A percentile compares a stretch with the other conserved stretches of the same genome.
These are phyloP conservation scores for Ophthalmolycus amberensis DNA, from an alignment of 2,113 vertebrate species.

Conservation along the genomic window DNA sequence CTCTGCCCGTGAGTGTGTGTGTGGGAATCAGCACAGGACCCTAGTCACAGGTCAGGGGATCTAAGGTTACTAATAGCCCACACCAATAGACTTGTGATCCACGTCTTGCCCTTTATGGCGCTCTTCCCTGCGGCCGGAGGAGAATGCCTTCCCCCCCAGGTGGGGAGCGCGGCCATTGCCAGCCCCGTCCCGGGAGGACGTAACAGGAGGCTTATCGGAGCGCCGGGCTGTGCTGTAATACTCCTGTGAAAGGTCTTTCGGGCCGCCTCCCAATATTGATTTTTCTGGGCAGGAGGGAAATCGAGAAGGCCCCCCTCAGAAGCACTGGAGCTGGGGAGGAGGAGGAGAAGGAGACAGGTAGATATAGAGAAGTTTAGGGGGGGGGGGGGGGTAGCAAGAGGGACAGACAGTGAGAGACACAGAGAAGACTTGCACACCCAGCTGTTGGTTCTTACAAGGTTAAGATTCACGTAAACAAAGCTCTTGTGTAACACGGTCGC, in stretches of 20 bases:
- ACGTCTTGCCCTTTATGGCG: slow-evolving; percentile 81
- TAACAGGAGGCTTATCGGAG: slow-evolving; percentile 85
- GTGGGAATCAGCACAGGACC: slow-evolving; percentile 85
- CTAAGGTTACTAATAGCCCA: slow-evolving; percentile 87
- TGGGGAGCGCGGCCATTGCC: slow-evolving; percentile 76
- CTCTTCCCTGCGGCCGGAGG: slow-evolving; percentile 78
- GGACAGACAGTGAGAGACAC: background rate
- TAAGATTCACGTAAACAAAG: slow-evolving; percentile 35
- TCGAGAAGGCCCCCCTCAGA: slow-evolving; percentile 75
- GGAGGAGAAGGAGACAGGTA: slow-evolving; percentile 52
- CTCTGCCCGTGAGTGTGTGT: slow-evolving; percentile 61
- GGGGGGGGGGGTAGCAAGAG: slow-evolving; percentile 1
- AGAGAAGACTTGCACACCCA: background rate
- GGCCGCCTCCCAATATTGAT: slow-evolving; percentile 85
- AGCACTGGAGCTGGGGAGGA: slow-evolving; percentile 33
- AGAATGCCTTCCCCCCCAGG: slow-evolving; percentile 81
- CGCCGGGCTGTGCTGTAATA: slow-evolving; percentile 85
- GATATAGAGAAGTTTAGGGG: slow-evolving; percentile 45
- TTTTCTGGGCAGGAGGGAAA: slow-evolving; percentile 80
- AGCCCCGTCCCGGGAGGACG: slow-evolving; percentile 82
- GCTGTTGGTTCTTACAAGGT: background rate
- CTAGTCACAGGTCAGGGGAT: slow-evolving; percentile 85
- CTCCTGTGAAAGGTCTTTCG: slow-evolving; percentile 87
- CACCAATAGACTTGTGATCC: slow-evolving; percentile 80
- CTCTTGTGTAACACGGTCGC: background rate